Evolutionary conservation across 2,797 vertebrate species (phyloP).

Genomic region (Tragopan temminckii): DNA sequence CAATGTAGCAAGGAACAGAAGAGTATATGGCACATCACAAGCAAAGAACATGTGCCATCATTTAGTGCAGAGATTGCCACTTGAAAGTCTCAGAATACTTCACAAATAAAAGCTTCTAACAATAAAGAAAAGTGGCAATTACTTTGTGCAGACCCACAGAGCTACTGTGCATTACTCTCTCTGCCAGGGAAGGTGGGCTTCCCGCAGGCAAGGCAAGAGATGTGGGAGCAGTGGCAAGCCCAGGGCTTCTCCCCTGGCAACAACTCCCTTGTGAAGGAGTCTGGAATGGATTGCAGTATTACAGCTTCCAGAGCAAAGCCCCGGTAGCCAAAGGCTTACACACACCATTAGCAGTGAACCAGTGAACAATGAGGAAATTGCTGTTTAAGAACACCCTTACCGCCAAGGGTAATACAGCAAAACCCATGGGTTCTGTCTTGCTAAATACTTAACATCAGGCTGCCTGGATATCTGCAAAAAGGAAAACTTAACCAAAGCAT

Average conservation of each 20-base stretch:
- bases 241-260: background rate
- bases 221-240: background rate
- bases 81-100: background rate
- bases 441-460: background rate
- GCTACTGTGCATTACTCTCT: background rate
- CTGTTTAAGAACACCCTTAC: background rate
- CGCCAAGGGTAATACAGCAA: fast-evolving
- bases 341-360: background rate
- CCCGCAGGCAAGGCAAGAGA: fast-evolving
- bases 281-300: background rate
- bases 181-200: background rate
- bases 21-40: background rate
- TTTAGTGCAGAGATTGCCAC: background rate
- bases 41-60: background rate
- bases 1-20: background rate
- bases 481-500: background rate
- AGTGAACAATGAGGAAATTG: background rate
- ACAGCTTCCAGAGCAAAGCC: background rate
- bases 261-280: background rate
- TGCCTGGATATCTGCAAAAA: background rate
- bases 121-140: background rate
- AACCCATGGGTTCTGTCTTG: background rate
- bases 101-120: background rate
- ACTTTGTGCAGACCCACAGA: background rate
- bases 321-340: background rate